Base-by-base conservation (phyloP, 2,888 invertebrate genomes). In the Nemurella pictetii region DNA sequence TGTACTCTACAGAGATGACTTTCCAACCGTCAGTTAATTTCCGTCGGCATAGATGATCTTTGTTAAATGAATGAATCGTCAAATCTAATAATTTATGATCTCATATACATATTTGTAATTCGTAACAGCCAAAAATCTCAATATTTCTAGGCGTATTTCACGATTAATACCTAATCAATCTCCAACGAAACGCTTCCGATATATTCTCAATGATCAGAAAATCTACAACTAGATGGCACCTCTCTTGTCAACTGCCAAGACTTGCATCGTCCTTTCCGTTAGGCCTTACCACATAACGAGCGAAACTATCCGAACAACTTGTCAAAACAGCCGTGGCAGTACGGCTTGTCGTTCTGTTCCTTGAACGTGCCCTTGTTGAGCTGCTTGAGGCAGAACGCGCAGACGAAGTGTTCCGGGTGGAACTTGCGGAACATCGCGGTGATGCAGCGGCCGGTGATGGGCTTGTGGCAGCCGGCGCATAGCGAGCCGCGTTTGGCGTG, bases 281-380 rank as follows among this genome's bases (percentile, higher is more conserved):
- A 12, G 15, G 30, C 15, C 78, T 29, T 15, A 12, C 78, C 30
- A n/a, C 20, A 20, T 55, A 55, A 55, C 55, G 1, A 55, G 20
- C 55, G 2, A 15, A 55, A 55, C 92, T 93, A 98, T 87, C 98
- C 97, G 90, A 98, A 99, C 73, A 99, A 93, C 90, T 98, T 99
- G 87, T 98, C 98, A 90, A 99, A 99, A 91, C 99, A 99, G 86
- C 94, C 93, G 90, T 99, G 99, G 91, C 99, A 99, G 91, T 99
- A 99, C 0, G 99, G 99, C 90, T 99, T 98, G 89, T 98, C 98
- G 90, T 98, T 98, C 90, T 99, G 98, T 90, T 99, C 99, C 90
- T 99, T 99, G 91, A 99, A 99, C 0, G 99, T 99, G 88, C 99
- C 99, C 90, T 99, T 99, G 91, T 99, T 99, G 88, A 99, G 93